Percentiles rank a stretch among this genome's conserved stretches.
Evolutionary conservation across 2,888 invertebrate genomes (phyloP).

Genomic region (Cheilosia scutellata): DNA sequence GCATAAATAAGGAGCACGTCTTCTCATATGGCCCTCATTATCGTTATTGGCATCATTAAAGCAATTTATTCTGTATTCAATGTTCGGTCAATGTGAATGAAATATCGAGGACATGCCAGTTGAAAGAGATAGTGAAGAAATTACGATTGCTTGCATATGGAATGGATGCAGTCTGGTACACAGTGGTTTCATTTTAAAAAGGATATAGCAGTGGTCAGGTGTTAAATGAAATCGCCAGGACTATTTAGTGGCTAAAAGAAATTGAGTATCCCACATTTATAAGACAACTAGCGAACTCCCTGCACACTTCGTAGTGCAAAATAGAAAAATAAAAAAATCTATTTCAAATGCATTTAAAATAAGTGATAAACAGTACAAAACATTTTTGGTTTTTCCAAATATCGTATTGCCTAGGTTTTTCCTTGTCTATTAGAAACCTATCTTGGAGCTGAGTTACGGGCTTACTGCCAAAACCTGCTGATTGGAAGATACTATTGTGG

Average conservation of each 20-base stretch:
- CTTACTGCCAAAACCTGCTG: too few species aligned
- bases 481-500: too few species aligned
- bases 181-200: conserved; percentile 7
- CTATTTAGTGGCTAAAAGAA: background rate
- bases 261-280: background rate
- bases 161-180: background rate
- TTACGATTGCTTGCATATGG: background rate
- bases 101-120: conserved; percentile 72
- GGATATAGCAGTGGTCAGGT: conserved; percentile 30
- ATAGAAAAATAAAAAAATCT: too few species aligned
- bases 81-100: conserved; percentile 68
- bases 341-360: too few species aligned
- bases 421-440: too few species aligned
- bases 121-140: conserved; percentile 52
- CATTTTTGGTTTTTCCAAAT: too few species aligned
- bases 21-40: conserved; percentile 82
- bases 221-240: conserved; percentile 22
- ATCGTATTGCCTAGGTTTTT: too few species aligned
- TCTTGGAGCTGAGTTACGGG: too few species aligned
- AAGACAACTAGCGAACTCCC: too few species aligned
- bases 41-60: conserved; percentile 83
- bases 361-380: too few species aligned
- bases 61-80: conserved; percentile 79
- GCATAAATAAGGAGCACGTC: conserved; percentile 68
- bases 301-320: too few species aligned